Evolutionary conservation across 2,113 vertebrate species (phyloP).

Genomic region (Pachyramphus minor): DNA sequence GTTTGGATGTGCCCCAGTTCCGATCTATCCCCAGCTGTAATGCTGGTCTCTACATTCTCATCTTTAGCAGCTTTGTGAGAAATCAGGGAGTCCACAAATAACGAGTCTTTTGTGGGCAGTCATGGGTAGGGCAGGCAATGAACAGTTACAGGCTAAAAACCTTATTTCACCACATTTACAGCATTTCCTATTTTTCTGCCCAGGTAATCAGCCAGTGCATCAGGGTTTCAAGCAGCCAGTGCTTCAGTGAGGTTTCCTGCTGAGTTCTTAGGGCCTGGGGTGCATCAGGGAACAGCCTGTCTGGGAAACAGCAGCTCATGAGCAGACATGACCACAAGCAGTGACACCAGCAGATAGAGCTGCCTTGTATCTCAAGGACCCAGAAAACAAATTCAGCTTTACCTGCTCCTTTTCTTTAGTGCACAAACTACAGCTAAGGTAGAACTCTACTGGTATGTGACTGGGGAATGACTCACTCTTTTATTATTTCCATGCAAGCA

Average conservation of each 20-base stretch:
- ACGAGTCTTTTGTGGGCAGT: not conserved
- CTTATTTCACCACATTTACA: not conserved
- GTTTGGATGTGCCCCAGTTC: not conserved
- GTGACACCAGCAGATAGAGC: slow-evolving; percentile 45
- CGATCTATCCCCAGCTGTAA: not conserved
- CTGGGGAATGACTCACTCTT: not conserved
- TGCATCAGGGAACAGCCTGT: not conserved
- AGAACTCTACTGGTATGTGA: not conserved
- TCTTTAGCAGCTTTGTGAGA: not conserved
- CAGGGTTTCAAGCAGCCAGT: not conserved
- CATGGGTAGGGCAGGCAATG: fast-evolving
- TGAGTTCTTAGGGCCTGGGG: not conserved
- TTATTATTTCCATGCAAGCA: not conserved
- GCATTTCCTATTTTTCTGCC: not conserved
- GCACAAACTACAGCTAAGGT: not conserved
- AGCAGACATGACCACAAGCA: not conserved
- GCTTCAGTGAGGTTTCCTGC: not conserved
- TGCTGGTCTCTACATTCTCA: not conserved
- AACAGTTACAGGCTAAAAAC: not conserved
- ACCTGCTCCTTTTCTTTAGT: not conserved
- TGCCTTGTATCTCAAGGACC: not conserved
- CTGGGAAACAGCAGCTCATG: not conserved
- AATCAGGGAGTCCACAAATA: not conserved
- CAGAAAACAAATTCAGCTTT: not conserved
- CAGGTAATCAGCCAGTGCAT: not conserved